phyloP scores from a whole-genome alignment of 1,140 invertebrate genomes.

The Trichomalopsis sarcophagae region DNA sequence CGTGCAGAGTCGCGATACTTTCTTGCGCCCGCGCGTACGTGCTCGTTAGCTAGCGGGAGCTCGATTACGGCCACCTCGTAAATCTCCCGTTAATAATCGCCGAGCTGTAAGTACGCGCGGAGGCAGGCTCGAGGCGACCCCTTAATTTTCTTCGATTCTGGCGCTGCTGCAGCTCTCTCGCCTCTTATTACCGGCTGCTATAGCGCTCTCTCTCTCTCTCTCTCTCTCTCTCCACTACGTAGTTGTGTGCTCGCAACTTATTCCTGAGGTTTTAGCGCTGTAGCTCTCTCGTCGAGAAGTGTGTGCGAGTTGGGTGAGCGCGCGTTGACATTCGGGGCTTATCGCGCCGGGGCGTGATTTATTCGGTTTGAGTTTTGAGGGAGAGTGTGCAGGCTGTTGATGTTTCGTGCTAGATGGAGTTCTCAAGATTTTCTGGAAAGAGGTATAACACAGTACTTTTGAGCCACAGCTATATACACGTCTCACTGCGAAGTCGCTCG shows the following conservation, averaged over 20 bases:
- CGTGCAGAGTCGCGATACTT: background rate
- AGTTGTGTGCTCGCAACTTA: conserved; percentile 24
- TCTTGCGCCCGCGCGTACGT: conserved; percentile 47
- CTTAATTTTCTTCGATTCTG: conserved; percentile 61
- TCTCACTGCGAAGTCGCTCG: no score
- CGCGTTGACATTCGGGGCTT: background rate
- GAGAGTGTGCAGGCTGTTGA: no score
- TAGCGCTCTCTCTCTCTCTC: background rate
- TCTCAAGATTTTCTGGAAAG: no score
- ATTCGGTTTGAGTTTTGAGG: background rate
- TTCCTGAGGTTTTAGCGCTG: background rate
- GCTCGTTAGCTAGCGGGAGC: conserved; percentile 51
- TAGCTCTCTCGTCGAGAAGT: background rate
- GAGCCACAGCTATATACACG: no score
- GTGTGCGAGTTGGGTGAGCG: background rate
- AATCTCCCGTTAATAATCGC: conserved; percentile 62
- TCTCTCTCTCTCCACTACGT: conserved; percentile 18
- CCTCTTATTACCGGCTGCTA: background rate
- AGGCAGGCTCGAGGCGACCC: conserved; percentile 39
- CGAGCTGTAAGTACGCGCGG: background rate
- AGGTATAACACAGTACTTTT: no score
- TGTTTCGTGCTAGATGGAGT: no score
- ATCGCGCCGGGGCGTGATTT: background rate
- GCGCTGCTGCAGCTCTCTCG: conserved; percentile 5
- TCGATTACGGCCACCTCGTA: conserved; percentile 62